Base-by-base conservation (phyloP, 2,113 vertebrate genomes). In the Corythaeola cristata region DNA sequence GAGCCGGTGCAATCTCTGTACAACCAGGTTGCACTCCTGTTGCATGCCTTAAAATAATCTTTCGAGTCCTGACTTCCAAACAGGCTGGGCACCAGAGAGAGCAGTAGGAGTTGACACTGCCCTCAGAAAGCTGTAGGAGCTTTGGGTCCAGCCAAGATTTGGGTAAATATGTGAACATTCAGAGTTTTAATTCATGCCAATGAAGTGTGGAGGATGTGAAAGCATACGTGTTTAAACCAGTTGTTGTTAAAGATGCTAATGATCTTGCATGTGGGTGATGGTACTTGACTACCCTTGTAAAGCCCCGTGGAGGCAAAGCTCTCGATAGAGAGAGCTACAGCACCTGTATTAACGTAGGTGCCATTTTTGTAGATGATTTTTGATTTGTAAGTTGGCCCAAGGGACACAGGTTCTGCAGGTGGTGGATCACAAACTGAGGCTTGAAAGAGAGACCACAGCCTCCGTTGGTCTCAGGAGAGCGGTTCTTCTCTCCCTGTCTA, bases 281-380 rank as follows among this genome's bases (percentile, higher is more conserved):
- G 39, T 28, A 12, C n/a, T 12, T 39, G 63, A 22, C 33, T 39
- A 5, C 12, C 14, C 22, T 28, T 55, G 21, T 39, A 59, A 69
- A 74, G 85, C 18, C 32, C 33, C 49, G 35, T 9, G 50, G 53
- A 55, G 37, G 41, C 23, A 47, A 47, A 45, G 15, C 35, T 12
- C 12, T 59, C 12, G 30, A 1, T 15, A 9, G 28, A 26, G 47
- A 1, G 3, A 6, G 8, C 45, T 45, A 2, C 18, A 44, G 23
- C 69, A 45, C 39, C 23, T 33, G 2, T 16, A 7, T 12, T 69
- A 30, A 39, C 24, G 5, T 4, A 50, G n/a, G 28, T 80, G 32
- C 9, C 27, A 14, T 14, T 53, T 59, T 37, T 41, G 6, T 44
- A 50, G 37, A 7, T 35, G 3, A 2, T 2, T 77, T 81, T 47